phyloP scores from a whole-genome alignment of 2,113 vertebrate genomes.

The Rafetus swinhoei region DNA sequence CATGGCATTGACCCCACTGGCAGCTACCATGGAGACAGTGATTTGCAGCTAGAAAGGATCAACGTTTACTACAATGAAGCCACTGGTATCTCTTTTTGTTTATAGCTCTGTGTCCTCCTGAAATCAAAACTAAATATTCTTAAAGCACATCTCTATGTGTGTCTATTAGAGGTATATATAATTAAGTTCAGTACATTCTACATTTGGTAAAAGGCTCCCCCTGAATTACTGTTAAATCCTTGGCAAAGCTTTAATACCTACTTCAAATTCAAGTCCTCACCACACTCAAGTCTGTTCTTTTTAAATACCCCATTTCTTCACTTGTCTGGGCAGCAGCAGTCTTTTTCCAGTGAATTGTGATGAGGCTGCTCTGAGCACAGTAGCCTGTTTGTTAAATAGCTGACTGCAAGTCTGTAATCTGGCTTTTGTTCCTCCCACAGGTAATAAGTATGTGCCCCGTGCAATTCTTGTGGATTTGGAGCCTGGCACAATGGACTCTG shows the following conservation, averaged over 20 bases:
- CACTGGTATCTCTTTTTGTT: constrained; percentile 76
- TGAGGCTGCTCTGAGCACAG: not conserved
- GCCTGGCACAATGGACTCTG: constrained; percentile 87
- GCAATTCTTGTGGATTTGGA: constrained; percentile 89
- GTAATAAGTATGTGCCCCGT: constrained; percentile 86
- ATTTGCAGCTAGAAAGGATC: constrained; percentile 88
- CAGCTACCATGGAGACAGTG: constrained; percentile 87
- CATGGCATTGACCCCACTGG: constrained; percentile 89
- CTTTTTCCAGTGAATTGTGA: not conserved
- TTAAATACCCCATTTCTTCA: not conserved
- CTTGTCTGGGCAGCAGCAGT: rapidly evolving
- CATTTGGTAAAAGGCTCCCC: not conserved
- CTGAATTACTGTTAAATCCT: not conserved
- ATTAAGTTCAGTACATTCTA: not conserved
- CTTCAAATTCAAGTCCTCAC: not conserved
- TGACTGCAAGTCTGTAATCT: not conserved
- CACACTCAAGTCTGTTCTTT: not conserved
- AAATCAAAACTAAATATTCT: not conserved
- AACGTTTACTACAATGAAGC: constrained; percentile 93
- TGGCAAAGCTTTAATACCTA: not conserved
- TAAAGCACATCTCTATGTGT: not conserved
- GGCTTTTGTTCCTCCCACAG: constrained; percentile 56
- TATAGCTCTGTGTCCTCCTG: not conserved
- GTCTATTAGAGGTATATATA: not conserved
- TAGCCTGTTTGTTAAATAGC: not conserved